Base-by-base conservation (phyloP, 23 tunicate species). In the Ciona savignyi region DNA sequence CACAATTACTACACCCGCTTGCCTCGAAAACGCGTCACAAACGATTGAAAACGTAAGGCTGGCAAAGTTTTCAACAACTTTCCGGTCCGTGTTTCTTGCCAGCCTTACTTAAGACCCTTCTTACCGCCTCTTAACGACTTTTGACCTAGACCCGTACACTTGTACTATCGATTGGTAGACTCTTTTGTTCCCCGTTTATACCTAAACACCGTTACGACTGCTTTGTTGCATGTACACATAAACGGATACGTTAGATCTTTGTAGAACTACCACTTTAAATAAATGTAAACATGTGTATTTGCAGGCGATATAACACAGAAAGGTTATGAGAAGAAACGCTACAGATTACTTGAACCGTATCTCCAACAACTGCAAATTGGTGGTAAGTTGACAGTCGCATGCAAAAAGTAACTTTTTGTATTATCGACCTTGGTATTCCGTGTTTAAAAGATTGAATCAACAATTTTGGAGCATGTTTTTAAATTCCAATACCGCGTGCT, bases 221-320 rank as follows among this genome's bases (percentile, higher is more conserved):
- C n/a, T n/a, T n/a, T n/a, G n/a, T n/a, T n/a, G n/a, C n/a, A n/a
- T n/a, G n/a, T n/a, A n/a, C n/a, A n/a, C n/a, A n/a, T n/a, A n/a
- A n/a, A n/a, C n/a, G n/a, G n/a, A n/a, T n/a, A n/a, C n/a, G n/a
- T n/a, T n/a, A n/a, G n/a, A n/a, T n/a, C n/a, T n/a, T n/a, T n/a
- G n/a, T n/a, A n/a, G n/a, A n/a, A n/a, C n/a, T n/a, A n/a, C n/a
- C n/a, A n/a, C n/a, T n/a, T n/a, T n/a, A n/a, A n/a, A n/a, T n/a
- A n/a, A n/a, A n/a, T n/a, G n/a, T n/a, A n/a, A n/a, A n/a, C n/a
- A n/a, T n/a, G n/a, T n/a, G n/a, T 35, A 30, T 74, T 68, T 81
- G 34, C 73, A 90, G 97, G 97, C 21, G 97, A 90, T 80, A 90
- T 90, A 49, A 90, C 97, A 15, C 97, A 90, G 33, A 90, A 90